These are phyloP conservation scores for Crotalus viridis DNA, from an alignment of 2,113 vertebrate genomes.

Conservation along the genomic window DNA sequence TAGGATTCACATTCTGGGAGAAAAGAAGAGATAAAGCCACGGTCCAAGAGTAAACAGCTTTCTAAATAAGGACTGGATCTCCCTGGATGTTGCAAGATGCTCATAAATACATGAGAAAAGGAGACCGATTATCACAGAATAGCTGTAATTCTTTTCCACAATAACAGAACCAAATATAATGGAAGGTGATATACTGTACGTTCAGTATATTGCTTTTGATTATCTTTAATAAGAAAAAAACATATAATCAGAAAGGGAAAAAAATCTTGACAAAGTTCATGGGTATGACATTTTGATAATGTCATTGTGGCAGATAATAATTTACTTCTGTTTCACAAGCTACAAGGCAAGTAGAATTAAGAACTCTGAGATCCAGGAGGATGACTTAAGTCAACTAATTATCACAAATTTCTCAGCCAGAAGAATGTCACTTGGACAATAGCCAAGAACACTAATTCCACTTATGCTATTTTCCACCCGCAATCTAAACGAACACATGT, in stretches of 20 bases:
- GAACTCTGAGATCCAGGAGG: constrained; percentile 2
- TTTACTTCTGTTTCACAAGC: background rate
- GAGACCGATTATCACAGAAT: background rate
- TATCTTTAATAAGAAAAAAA: background rate
- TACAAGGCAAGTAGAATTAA: constrained; percentile 24
- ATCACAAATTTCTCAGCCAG: constrained; percentile 32
- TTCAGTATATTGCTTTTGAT: background rate
- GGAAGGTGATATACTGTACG: background rate
- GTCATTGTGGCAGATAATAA: background rate
- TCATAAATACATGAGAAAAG: no score
- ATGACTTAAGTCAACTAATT: constrained; percentile 37
- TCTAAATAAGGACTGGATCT: background rate
- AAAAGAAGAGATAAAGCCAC: background rate
- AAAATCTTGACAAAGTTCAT: background rate
- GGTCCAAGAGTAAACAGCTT: no score
- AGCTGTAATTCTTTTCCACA: background rate
- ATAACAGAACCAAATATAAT: background rate
- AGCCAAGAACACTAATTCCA: constrained; percentile 30
- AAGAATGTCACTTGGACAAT: constrained; percentile 28
- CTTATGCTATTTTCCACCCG: constrained; percentile 22
- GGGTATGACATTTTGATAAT: constrained; percentile 28
- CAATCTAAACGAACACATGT: background rate
- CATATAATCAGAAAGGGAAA: background rate
- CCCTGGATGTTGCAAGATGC: background rate
- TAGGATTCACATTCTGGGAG: background rate